Percentiles rank a stretch among this genome's conserved stretches.
phyloP scores from a whole-genome alignment of 23 tunicate genomes.

The Trididemnum nubilum region DNA sequence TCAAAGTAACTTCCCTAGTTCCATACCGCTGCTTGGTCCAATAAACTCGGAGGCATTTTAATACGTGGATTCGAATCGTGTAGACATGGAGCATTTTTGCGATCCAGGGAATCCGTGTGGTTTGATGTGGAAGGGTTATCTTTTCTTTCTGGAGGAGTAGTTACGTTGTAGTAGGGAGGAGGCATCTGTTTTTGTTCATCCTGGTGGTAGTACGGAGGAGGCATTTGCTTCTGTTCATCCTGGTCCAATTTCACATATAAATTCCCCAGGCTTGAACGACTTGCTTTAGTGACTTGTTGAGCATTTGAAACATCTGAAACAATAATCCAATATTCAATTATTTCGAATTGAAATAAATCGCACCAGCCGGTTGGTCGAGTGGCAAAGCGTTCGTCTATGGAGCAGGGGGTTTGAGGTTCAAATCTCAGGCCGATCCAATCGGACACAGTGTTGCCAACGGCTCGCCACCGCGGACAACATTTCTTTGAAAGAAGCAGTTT shows the following conservation, averaged over 20 bases:
- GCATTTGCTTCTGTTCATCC: not conserved
- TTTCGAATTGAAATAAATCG: too few relatives aligned
- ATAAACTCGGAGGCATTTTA: conserved; percentile 32
- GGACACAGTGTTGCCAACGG: too few relatives aligned
- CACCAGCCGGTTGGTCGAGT: too few relatives aligned
- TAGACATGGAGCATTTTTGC: conserved; percentile 17
- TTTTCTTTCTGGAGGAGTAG: not conserved
- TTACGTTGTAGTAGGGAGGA: conserved; percentile 30
- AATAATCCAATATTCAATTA: too few relatives aligned
- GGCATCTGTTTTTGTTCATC: conserved; percentile 5
- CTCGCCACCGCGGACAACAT: too few relatives aligned
- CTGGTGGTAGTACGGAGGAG: not conserved
- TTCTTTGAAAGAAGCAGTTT: too few relatives aligned
- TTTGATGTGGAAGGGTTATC: not conserved
- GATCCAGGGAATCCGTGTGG: not conserved
- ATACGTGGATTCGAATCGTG: conserved; percentile 47
- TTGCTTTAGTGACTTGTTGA: not conserved
- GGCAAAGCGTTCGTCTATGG: too few relatives aligned
- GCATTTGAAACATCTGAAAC: not conserved
- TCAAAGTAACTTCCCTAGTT: too few relatives aligned
- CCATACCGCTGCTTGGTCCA: conserved; percentile 36
- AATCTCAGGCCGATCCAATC: too few relatives aligned
- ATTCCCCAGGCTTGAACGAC: conserved; percentile 34
- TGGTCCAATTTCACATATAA: conserved; percentile 33
- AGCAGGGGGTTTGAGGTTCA: too few relatives aligned